A percentile compares a stretch with the other conserved stretches of the same genome.
phyloP scores from a whole-genome alignment of 2,888 invertebrate genomes.

The Clunio marinus region DNA sequence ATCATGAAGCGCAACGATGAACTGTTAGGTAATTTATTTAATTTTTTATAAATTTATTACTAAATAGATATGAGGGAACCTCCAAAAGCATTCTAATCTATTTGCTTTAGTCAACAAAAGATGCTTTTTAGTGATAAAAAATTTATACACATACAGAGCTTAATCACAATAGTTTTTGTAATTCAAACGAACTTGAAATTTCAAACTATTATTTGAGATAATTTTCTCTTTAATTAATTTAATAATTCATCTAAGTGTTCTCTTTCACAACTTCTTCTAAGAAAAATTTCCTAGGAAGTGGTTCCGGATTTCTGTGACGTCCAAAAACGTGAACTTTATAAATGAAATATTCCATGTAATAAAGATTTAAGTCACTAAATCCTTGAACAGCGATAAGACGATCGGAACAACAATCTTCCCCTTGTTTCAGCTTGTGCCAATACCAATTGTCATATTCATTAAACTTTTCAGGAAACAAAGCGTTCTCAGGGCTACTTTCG shows the following conservation, averaged over 20 bases:
- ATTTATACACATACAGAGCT: too few species aligned
- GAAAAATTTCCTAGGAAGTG: not conserved
- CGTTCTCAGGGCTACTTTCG: conserved; percentile 1
- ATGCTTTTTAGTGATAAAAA: too few species aligned
- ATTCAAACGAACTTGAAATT: too few species aligned
- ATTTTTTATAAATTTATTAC: too few species aligned
- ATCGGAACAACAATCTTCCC: conserved; percentile 9
- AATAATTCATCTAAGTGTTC: conserved; percentile 15
- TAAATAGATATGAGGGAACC: too few species aligned
- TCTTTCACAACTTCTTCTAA: conserved; percentile 22
- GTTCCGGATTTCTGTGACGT: conserved; percentile 10
- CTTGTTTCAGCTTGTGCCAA: conserved; percentile 30
- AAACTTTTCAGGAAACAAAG: conserved; percentile 4
- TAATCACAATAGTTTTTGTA: not conserved
- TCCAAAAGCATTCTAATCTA: too few species aligned
- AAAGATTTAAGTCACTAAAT: not conserved
- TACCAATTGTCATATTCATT: conserved; percentile 27
- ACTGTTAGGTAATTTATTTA: too few species aligned
- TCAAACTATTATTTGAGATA: too few species aligned
- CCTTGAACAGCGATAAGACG: conserved; percentile 14
- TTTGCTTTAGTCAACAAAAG: too few species aligned
- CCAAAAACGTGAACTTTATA: conserved; percentile 36
- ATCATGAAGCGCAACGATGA: too few species aligned
- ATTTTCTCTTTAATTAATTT: not conserved
- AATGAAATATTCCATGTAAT: conserved; percentile 31